phyloP scores from a whole-genome alignment of 1,140 invertebrate genomes.

The Megalonaias nervosa region DNA sequence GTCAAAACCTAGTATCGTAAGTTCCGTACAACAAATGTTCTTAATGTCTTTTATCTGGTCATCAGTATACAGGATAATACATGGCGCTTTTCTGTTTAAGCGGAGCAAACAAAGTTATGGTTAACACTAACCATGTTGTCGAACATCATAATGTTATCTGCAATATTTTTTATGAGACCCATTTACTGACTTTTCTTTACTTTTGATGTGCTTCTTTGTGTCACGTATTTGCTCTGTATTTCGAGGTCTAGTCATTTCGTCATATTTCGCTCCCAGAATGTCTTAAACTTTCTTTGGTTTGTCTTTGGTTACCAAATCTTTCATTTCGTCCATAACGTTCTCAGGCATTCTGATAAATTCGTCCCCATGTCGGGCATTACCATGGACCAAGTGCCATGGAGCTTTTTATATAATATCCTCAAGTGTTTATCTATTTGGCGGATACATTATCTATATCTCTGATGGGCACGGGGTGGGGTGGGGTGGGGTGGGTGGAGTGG shows the following conservation, averaged over 20 bases:
- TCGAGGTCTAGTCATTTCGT: background rate
- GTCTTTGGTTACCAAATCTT: conserved; percentile 1
- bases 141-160: background rate
- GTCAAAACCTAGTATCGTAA: too few relatives aligned
- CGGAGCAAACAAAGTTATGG: background rate
- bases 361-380: background rate
- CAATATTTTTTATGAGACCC: background rate
- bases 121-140: background rate
- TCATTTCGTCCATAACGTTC: conserved; percentile 17
- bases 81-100: background rate
- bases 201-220: background rate
- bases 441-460: background rate
- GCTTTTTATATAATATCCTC: conserved; percentile 32
- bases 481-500: too few relatives aligned
- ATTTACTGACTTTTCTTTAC: background rate
- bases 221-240: background rate
- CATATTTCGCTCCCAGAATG: conserved; percentile 6
- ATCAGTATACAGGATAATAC: background rate
- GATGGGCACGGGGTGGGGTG: too few relatives aligned
- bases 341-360: background rate
- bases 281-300: conserved; percentile 17
- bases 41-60: background rate
- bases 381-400: conserved; percentile 19
- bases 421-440: background rate
- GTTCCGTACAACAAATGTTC: too few relatives aligned